Percentiles rank a stretch among this genome's conserved stretches.
phyloP scores from a whole-genome alignment of 2,113 vertebrate genomes.

The Halcyon senegalensis region DNA sequence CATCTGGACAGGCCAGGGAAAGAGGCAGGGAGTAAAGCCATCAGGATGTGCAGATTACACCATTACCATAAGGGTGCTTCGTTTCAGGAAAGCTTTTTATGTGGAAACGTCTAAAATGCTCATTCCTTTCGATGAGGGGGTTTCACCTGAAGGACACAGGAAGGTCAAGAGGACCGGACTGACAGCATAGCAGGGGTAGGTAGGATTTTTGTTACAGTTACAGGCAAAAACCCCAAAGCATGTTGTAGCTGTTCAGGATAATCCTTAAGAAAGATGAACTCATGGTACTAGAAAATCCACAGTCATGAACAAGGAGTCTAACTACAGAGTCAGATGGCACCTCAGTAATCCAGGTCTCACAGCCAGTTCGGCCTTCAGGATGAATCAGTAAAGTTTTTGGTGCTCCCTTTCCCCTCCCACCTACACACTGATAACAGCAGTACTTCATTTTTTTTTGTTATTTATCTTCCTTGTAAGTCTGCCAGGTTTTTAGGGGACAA shows the following conservation, averaged over 20 bases:
- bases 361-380: neutral
- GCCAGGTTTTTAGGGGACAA: neutral
- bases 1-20: constrained; percentile 65
- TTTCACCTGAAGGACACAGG: neutral
- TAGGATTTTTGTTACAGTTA: neutral
- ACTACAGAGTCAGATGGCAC: neutral
- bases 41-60: constrained; percentile 48
- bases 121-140: neutral
- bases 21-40: constrained; percentile 38
- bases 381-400: neutral
- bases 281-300: neutral
- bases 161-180: neutral
- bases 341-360: rapidly evolving
- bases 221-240: neutral
- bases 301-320: neutral
- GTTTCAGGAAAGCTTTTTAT: constrained; percentile 11
- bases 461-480: neutral
- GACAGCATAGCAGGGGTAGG: neutral
- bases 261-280: neutral
- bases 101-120: neutral
- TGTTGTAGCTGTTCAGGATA: neutral
- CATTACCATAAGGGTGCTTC: neutral
- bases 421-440: neutral
- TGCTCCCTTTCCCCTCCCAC: neutral
- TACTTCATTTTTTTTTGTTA: neutral